Percentiles rank a stretch among this genome's conserved stretches.
phyloP scores from a whole-genome alignment of 2,888 invertebrate genomes.

The Drosophila dives region DNA sequence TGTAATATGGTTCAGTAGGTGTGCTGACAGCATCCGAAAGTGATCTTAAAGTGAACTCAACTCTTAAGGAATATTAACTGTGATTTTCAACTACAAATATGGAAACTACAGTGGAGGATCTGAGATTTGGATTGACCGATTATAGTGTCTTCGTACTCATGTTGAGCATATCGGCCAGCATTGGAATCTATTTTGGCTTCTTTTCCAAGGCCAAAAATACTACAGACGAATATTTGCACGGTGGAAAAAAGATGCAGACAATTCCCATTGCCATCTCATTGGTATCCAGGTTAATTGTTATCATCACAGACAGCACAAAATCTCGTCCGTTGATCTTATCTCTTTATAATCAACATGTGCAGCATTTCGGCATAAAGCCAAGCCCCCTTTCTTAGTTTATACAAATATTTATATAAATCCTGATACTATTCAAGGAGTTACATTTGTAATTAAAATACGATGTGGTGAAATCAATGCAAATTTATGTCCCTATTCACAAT shows the following conservation, averaged over 20 bases:
- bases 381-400: slow-evolving; percentile 1
- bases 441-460: neutral
- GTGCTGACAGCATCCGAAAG: slow-evolving; percentile 41
- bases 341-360: neutral
- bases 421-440: neutral
- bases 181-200: slow-evolving; percentile 87
- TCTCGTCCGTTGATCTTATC: slow-evolving; percentile 30
- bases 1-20: slow-evolving; percentile 20
- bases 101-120: slow-evolving; percentile 38
- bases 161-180: slow-evolving; percentile 86
- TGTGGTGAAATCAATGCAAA: neutral
- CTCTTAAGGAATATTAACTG: slow-evolving; percentile 32
- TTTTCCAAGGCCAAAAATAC: slow-evolving; percentile 86
- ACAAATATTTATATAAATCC: neutral
- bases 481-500: neutral
- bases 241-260: slow-evolving; percentile 86
- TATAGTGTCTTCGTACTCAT: slow-evolving; percentile 86
- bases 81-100: slow-evolving; percentile 17
- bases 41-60: neutral
- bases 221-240: slow-evolving; percentile 87
- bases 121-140: slow-evolving; percentile 84
- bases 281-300: slow-evolving; percentile 85
- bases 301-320: neutral
- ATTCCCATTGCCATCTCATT: slow-evolving; percentile 88
- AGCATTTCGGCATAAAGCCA: neutral